These are phyloP conservation scores for Diogma glabrata DNA, from an alignment of 2,888 invertebrate species.

Conservation along the genomic window DNA sequence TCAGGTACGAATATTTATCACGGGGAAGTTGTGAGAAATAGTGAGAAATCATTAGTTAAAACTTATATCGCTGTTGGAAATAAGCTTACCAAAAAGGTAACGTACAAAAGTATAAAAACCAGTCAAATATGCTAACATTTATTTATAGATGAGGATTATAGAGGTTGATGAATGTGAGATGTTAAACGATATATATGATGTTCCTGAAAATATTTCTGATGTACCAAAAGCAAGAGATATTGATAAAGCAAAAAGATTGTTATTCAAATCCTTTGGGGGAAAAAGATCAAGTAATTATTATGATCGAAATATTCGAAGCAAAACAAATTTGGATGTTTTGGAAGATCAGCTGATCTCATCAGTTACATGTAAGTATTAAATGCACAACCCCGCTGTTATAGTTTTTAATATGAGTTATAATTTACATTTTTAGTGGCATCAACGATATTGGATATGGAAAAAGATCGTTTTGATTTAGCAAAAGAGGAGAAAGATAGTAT, in stretches of 20 bases:
- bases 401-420: too few species aligned
- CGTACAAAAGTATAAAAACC: too few species aligned
- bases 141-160: background rate
- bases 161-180: constrained; percentile 1
- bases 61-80: background rate
- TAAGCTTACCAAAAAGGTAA: background rate
- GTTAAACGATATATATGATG: background rate
- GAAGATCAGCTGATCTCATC: background rate
- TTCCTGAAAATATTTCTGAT: background rate
- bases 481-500: background rate
- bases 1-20: background rate
- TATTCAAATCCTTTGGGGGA: background rate
- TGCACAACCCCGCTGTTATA: too few species aligned
- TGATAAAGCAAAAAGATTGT: background rate
- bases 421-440: too few species aligned
- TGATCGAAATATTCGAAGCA: background rate
- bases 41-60: background rate
- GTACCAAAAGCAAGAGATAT: background rate
- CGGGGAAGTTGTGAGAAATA: background rate
- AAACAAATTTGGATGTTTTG: constrained; percentile 2
- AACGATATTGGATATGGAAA: background rate
- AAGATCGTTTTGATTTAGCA: background rate
- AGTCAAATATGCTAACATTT: too few species aligned
- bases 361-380: background rate
- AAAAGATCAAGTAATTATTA: constrained; percentile 1